These are phyloP conservation scores for Aurelia aurita complex sp. Pacific DNA, from an alignment of 30 jellyfish, hydroid and myxozoan species.

Conservation along the genomic window DNA sequence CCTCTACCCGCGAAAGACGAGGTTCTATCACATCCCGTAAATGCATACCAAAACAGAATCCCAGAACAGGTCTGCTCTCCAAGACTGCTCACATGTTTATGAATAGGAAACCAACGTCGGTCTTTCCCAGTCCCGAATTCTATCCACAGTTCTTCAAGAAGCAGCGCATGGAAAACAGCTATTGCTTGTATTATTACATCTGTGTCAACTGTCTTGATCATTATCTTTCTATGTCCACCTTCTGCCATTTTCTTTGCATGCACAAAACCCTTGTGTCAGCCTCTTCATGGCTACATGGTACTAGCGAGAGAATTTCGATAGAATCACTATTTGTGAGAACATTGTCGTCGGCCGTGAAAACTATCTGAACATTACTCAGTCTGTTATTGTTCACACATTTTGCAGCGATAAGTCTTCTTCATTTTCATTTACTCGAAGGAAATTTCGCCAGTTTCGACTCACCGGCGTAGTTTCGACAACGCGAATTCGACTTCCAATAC, in stretches of 20 bases:
- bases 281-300: too few relatives aligned
- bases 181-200: slow-evolving; percentile 16
- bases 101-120: slow-evolving; percentile 23
- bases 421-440: too few relatives aligned
- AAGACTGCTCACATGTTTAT: neutral
- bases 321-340: too few relatives aligned
- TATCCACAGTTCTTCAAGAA: slow-evolving; percentile 16
- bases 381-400: too few relatives aligned
- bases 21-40: slow-evolving; percentile 41
- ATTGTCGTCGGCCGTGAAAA: too few relatives aligned
- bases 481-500: too few relatives aligned
- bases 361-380: too few relatives aligned
- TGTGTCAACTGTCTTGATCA: slow-evolving; percentile 13
- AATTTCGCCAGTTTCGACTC: too few relatives aligned
- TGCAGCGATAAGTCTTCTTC: neutral
- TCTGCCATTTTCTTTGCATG: neutral
- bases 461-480: too few relatives aligned
- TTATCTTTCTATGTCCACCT: slow-evolving; percentile 12
- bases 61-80: slow-evolving; percentile 20
- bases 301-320: too few relatives aligned
- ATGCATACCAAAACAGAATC: slow-evolving; percentile 27
- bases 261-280: neutral
- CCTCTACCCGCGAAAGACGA: slow-evolving; percentile 47
- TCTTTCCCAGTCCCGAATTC: slow-evolving; percentile 35
- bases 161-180: neutral